Evolutionary conservation across 2,797 vertebrate species (phyloP).

Genomic region (Linurgus olivaceus): DNA sequence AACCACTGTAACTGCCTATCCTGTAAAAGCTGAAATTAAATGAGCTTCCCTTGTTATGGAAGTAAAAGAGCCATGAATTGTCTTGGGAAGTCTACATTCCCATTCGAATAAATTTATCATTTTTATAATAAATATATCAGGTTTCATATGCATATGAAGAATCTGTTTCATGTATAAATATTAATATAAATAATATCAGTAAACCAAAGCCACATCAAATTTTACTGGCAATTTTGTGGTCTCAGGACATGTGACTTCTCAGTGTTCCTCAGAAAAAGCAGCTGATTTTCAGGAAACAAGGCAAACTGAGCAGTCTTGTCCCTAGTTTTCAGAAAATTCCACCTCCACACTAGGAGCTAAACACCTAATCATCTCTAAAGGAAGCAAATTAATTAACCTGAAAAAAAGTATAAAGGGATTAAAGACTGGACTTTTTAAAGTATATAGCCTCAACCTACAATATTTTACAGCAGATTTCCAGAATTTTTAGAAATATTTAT

Average conservation of each 20-base stretch:
- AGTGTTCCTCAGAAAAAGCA: neutral
- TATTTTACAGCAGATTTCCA: neutral
- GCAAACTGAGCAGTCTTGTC: neutral
- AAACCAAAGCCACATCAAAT: neutral
- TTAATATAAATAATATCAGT: neutral
- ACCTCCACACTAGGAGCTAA: fast-evolving
- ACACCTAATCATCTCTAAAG: neutral
- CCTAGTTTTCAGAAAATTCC: neutral
- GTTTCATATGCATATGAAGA: neutral
- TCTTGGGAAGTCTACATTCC: neutral
- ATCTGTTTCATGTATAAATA: neutral
- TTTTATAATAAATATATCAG: neutral
- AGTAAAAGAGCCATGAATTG: neutral
- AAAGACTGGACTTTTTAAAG: neutral
- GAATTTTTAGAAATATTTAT: neutral
- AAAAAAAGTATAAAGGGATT: neutral
- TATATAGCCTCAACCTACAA: neutral
- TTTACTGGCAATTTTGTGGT: neutral
- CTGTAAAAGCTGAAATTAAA: slow-evolving; percentile 24
- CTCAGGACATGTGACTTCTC: neutral
- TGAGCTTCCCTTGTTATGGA: neutral
- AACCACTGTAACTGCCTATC: neutral
- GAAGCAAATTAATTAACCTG: neutral
- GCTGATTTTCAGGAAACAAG: neutral
- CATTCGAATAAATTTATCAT: neutral